Evolutionary conservation across 2,797 vertebrate species (phyloP).

Genomic region (Smutsia temminckii): DNA sequence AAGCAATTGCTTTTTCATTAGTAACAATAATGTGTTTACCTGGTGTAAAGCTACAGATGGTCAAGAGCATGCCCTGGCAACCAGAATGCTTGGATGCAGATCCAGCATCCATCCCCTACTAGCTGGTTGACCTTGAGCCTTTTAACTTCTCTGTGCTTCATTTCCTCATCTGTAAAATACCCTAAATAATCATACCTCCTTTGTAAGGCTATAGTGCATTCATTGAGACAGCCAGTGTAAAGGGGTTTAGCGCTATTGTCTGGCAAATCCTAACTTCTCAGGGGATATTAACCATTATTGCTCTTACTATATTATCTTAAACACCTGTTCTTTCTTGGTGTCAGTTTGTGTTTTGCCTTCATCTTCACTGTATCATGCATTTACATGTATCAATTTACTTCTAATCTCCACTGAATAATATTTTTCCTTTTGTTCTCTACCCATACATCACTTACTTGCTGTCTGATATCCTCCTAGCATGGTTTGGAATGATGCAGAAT

Average conservation of each 20-base stretch:
- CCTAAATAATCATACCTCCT: not conserved
- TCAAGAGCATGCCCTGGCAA: not conserved
- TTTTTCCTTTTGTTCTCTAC: not conserved
- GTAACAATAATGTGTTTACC: not conserved
- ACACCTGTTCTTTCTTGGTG: not conserved
- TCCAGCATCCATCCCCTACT: not conserved
- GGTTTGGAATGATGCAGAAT: not conserved
- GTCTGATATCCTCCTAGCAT: not conserved
- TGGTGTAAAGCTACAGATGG: not conserved
- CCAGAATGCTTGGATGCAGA: not conserved
- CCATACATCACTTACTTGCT: not conserved
- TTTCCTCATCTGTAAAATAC: not conserved
- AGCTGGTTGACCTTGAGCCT: not conserved
- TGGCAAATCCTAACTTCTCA: not conserved
- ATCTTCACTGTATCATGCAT: not conserved
- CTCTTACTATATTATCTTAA: not conserved
- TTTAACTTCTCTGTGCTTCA: not conserved
- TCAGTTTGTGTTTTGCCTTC: not conserved
- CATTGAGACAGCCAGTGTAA: not conserved
- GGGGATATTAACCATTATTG: not conserved
- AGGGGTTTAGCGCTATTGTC: not conserved
- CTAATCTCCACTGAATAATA: not conserved
- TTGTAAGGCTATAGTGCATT: not conserved
- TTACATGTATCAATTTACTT: not conserved
- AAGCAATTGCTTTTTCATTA: not conserved